A percentile compares a stretch with the other conserved stretches of the same genome.
Conservation (phyloP, 2,888 invertebrate species). For the Gari tellinella region DNA sequence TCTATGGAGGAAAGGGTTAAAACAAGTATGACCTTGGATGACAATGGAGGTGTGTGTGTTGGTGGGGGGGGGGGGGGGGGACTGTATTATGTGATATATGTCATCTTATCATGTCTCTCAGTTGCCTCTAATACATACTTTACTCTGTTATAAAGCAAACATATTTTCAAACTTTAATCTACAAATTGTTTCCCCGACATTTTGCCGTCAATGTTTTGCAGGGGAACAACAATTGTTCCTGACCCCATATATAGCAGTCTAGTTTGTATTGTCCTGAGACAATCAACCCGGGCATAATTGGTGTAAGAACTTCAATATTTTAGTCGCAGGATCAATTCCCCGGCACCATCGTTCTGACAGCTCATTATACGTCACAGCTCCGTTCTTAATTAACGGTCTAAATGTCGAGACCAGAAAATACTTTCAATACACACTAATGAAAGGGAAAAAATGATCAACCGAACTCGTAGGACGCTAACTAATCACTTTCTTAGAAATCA, state of each 20-base stretch:
- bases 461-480: conserved; percentile 52
- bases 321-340: conserved; percentile 59
- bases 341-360: conserved; percentile 60
- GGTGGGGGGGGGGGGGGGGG: no score
- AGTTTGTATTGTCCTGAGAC: conserved; percentile 49
- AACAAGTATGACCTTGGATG: no score
- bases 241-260: conserved; percentile 29
- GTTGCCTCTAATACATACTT: no score
- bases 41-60: no score
- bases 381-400: conserved; percentile 63
- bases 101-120: no score
- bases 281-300: conserved; percentile 52
- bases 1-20: no score
- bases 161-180: no score
- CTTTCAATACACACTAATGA: conserved; percentile 59
- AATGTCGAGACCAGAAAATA: conserved; percentile 61
- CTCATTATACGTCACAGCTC: conserved; percentile 62
- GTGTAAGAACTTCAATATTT: conserved; percentile 63
- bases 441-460: conserved; percentile 56
- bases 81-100: no score
- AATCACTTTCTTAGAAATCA: conserved; percentile 65
- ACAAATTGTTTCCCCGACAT: no score
- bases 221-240: neutral
- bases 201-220: no score
- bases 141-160: no score